These are phyloP conservation scores for Trissoscelio sp. DNA, from an alignment of 2,888 invertebrate genomes.

Conservation along the genomic window DNA sequence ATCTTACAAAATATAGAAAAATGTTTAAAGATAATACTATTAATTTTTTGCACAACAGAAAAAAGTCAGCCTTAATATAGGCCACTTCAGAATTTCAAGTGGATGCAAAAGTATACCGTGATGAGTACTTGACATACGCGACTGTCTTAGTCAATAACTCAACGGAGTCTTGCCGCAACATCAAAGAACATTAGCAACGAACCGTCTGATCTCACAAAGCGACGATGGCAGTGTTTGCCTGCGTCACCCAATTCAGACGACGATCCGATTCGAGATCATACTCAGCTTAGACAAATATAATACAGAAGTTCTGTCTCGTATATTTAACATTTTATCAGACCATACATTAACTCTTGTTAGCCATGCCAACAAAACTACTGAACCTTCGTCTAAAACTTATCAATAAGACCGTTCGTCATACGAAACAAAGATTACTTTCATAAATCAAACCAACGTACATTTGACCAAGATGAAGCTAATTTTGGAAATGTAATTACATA, in stretches of 20 bases:
- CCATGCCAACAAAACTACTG: slow-evolving; percentile 15
- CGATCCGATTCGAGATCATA: slow-evolving; percentile 51
- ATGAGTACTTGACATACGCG: slow-evolving; percentile 64
- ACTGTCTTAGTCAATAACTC: slow-evolving; percentile 64
- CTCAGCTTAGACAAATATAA: slow-evolving; percentile 57
- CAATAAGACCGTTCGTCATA: slow-evolving; percentile 9
- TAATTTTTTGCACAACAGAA: neutral
- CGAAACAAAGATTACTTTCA: slow-evolving; percentile 7
- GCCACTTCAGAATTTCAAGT: slow-evolving; percentile 55
- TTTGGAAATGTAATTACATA: slow-evolving; percentile 32
- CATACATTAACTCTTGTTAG: slow-evolving; percentile 36
- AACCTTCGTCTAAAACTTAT: slow-evolving; percentile 17
- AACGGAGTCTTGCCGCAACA: slow-evolving; percentile 52
- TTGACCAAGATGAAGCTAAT: slow-evolving; percentile 3
- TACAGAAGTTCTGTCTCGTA: slow-evolving; percentile 40
- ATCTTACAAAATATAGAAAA: no score
- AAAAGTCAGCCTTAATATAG: slow-evolving; percentile 43
- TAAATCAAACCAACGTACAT: neutral
- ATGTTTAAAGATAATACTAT: neutral
- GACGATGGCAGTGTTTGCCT: slow-evolving; percentile 52
- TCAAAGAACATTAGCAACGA: slow-evolving; percentile 61
- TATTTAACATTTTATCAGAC: slow-evolving; percentile 50
- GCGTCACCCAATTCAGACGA: slow-evolving; percentile 60
- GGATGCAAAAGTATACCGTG: slow-evolving; percentile 55
- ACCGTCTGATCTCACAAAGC: slow-evolving; percentile 62